A percentile compares a stretch with the other conserved stretches of the same genome.
Evolutionary conservation across 2,888 invertebrate species (phyloP).

Genomic region (Osmoderma eremita): DNA sequence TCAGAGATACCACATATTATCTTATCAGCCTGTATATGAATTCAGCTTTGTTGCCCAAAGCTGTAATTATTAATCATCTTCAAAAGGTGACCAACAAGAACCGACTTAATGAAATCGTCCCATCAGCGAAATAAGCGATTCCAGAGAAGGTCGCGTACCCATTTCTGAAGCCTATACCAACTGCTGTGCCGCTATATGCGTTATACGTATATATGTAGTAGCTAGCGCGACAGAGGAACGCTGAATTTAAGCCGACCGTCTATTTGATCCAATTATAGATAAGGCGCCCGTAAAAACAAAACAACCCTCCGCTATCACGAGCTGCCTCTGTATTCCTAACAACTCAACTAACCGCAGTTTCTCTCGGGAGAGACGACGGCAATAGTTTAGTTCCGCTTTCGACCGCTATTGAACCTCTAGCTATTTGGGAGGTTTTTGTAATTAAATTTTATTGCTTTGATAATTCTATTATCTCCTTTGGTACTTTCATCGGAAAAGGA

Average conservation of each 20-base stretch:
- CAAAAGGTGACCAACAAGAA: neutral
- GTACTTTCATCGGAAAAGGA: neutral
- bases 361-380: constrained; percentile 42
- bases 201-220: constrained; percentile 13
- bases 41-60: neutral
- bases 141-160: neutral
- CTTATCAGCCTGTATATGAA: neutral
- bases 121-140: neutral
- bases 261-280: constrained; percentile 60
- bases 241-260: constrained; percentile 49
- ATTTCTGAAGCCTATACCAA: neutral
- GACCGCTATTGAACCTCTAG: constrained; percentile 34
- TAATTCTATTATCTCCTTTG: constrained; percentile 34
- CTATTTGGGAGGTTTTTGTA: constrained; percentile 30
- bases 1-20: too few species aligned
- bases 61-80: neutral
- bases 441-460: constrained; percentile 41
- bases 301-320: constrained; percentile 54
- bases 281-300: constrained; percentile 57
- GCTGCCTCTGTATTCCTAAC: constrained; percentile 53
- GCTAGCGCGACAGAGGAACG: constrained; percentile 26
- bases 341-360: constrained; percentile 54
- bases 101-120: neutral
- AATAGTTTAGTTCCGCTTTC: constrained; percentile 34
- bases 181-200: neutral